A percentile compares a stretch with the other conserved stretches of the same genome.
phyloP scores from a whole-genome alignment of 2,113 vertebrate species.

The Struthio camelus region DNA sequence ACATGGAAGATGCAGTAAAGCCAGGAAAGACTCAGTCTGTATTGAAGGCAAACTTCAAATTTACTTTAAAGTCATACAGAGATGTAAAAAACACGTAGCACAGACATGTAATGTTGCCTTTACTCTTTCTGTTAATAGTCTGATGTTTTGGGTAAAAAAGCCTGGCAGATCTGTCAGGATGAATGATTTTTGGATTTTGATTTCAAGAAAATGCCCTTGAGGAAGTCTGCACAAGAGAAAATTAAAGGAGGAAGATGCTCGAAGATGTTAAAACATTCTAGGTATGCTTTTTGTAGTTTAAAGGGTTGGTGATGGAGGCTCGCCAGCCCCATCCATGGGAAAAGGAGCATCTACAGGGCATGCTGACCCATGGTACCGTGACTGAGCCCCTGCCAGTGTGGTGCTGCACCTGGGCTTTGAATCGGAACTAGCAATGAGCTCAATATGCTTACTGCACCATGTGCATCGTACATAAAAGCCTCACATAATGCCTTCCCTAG shows the following conservation, averaged over 20 bases:
- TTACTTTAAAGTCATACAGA: conserved; percentile 6
- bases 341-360: too few species aligned
- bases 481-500: too few species aligned
- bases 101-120: neutral
- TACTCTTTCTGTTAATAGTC: conserved; percentile 7
- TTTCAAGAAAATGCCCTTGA: conserved; percentile 41
- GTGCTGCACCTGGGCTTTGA: too few species aligned
- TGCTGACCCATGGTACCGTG: too few species aligned
- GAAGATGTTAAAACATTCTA: neutral
- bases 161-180: neutral
- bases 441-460: too few species aligned
- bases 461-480: too few species aligned
- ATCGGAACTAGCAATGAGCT: too few species aligned
- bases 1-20: conserved; percentile 32
- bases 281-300: neutral
- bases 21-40: neutral
- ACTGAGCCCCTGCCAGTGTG: too few species aligned
- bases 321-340: too few species aligned
- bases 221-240: neutral
- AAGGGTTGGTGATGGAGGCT: too few species aligned
- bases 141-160: conserved; percentile 39
- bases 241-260: neutral
- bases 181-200: conserved; percentile 33
- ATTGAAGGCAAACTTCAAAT: neutral
- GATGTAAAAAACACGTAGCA: neutral